These are phyloP conservation scores for Yponomeuta sedellus DNA, from an alignment of 2,888 invertebrate genomes.

Conservation along the genomic window DNA sequence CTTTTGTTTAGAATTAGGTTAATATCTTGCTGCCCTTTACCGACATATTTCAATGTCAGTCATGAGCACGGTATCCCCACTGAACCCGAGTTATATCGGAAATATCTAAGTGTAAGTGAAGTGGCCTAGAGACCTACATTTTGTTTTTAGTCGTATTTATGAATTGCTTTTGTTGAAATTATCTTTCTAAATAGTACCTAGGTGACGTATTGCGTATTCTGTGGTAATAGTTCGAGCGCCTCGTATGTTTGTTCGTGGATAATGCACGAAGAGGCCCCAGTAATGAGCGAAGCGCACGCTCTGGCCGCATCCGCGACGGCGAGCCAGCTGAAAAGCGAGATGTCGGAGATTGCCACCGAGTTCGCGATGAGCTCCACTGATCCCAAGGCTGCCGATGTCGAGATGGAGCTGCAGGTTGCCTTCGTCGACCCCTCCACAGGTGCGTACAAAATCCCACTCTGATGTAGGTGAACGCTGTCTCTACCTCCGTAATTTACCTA, in stretches of 20 bases:
- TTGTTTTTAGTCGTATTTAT: slow-evolving; percentile 56
- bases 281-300: slow-evolving; percentile 81
- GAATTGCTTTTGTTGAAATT: slow-evolving; percentile 77
- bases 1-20: slow-evolving; percentile 59
- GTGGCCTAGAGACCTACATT: slow-evolving; percentile 94
- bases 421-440: slow-evolving; percentile 78
- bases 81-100: slow-evolving; percentile 84
- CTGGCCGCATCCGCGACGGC: slow-evolving; percentile 76
- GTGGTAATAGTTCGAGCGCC: slow-evolving; percentile 47
- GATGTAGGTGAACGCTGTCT: slow-evolving; percentile 19
- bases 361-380: slow-evolving; percentile 64
- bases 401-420: slow-evolving; percentile 78
- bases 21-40: slow-evolving; percentile 73
- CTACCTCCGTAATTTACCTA: slow-evolving; percentile 7
- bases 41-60: slow-evolving; percentile 77
- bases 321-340: slow-evolving; percentile 66
- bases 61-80: slow-evolving; percentile 80
- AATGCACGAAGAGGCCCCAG: slow-evolving; percentile 83
- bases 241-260: slow-evolving; percentile 63
- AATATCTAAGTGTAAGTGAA: slow-evolving; percentile 88
- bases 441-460: slow-evolving; percentile 45
- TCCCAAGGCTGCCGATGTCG: slow-evolving; percentile 70
- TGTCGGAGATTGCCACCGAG: slow-evolving; percentile 61
- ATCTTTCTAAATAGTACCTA: slow-evolving; percentile 61
- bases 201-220: slow-evolving; percentile 49